These are phyloP conservation scores for Marcusenius ussheri DNA, from an alignment of 2,113 vertebrate genomes.

Conservation along the genomic window DNA sequence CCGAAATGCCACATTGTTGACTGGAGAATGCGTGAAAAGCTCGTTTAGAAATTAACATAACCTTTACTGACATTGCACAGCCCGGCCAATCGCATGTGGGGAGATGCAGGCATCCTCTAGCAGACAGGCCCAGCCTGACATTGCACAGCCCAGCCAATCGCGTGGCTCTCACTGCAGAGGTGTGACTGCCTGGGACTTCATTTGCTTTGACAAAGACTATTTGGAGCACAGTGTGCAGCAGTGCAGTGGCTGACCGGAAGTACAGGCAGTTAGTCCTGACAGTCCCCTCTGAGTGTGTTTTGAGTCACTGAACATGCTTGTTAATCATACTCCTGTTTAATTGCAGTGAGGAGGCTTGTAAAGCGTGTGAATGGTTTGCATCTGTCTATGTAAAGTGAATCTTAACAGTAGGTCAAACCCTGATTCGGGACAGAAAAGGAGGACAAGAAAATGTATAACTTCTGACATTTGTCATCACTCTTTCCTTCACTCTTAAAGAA, in stretches of 20 bases:
- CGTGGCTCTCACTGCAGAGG: background rate
- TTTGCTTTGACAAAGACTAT: background rate
- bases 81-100: background rate
- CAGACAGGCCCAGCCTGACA: background rate
- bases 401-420: background rate
- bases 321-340: background rate
- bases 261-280: background rate
- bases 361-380: background rate
- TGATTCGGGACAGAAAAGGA: background rate
- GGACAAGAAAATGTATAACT: background rate
- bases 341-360: background rate
- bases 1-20: background rate
- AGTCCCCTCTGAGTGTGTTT: background rate
- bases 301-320: background rate
- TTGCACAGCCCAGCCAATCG: background rate
- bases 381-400: background rate
- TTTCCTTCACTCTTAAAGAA: background rate
- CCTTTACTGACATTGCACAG: background rate
- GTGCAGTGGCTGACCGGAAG: background rate
- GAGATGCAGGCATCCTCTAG: background rate
- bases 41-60: background rate
- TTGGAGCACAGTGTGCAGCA: background rate
- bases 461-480: background rate
- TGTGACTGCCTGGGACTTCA: background rate
- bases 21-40: background rate